Evolutionary conservation across 2,888 invertebrate species (phyloP), one percentile per base, ranked within the genome.

Genomic region (Caenorhabditis imperialis): DNA sequence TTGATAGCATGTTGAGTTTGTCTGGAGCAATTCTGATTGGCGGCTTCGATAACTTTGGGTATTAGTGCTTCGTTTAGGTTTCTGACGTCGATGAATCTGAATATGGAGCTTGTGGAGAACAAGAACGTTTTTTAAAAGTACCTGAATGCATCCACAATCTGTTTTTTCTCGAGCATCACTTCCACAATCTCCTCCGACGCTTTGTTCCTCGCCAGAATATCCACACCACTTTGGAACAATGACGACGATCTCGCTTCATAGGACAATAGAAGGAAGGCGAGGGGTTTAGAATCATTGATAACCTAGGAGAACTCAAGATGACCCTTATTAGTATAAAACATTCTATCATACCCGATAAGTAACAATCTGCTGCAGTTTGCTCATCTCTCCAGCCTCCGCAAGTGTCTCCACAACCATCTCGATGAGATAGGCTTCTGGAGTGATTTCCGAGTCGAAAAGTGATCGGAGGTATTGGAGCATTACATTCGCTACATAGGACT

Each of bases 401-500:
- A 82, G 51, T 0, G 76, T 74, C 22, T 82, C 74, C 10, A 82
- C 82, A n/a, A 81, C 60, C 61, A 80, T 57, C 37, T 82, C 81
- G n/a, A 79, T 69, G 14, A 82, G 71, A 57, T 82, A 82, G 1
- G 78, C 71, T 40, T 74, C 74, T 25, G 67, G 67, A 38, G 37
- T 27, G 2, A 75, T 45, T 16, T 57, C 23, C 16, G 63, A 54
- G 23, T 75, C 75, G 45, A 57, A 63, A 3, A 75, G 58, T 0
- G 58, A 69, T 14, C 75, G 62, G 4, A 79, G 62, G 44, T 79
- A 79, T 12, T 75, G 75, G 5, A 79, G 63, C 77, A 79, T 77
- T 0, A 77, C 45, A 51, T 77, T 73, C 25, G 77, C 69, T 3
- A 77, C 54, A 42, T 77, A 79, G 16, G 57, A 55, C 33, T 67